phyloP scores from a whole-genome alignment of 2,888 invertebrate genomes.

The Parnassius orleans region DNA sequence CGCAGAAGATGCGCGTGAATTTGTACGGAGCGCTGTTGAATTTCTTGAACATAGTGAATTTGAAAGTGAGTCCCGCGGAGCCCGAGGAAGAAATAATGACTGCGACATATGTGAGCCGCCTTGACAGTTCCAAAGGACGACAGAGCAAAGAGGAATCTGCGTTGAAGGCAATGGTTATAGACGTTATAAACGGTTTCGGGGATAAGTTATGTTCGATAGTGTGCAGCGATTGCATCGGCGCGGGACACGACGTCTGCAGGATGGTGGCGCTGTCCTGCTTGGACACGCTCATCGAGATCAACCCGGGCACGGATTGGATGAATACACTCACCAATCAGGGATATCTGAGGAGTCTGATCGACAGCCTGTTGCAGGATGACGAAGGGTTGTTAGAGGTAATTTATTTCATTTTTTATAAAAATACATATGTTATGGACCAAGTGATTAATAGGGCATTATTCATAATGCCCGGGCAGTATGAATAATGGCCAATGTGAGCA shows the following conservation, averaged over 20 bases:
- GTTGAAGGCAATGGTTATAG: slow-evolving; percentile 65
- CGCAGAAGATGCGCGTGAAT: slow-evolving; percentile 92
- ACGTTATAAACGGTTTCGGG: slow-evolving; percentile 85
- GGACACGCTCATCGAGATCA: slow-evolving; percentile 88
- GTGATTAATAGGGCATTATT: no score
- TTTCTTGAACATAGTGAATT: slow-evolving; percentile 87
- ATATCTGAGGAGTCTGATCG: slow-evolving; percentile 91
- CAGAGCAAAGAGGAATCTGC: slow-evolving; percentile 58
- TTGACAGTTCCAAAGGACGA: slow-evolving; percentile 80
- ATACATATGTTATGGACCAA: no score
- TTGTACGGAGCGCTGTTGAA: slow-evolving; percentile 92
- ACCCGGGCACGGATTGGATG: slow-evolving; percentile 83
- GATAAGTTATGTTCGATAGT: slow-evolving; percentile 89
- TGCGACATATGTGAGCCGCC: slow-evolving; percentile 82
- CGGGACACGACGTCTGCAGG: slow-evolving; percentile 91
- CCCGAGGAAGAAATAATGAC: slow-evolving; percentile 58
- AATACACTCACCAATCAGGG: slow-evolving; percentile 74
- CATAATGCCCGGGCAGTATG: no score
- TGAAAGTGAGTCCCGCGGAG: slow-evolving; percentile 66
- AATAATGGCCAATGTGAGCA: no score
- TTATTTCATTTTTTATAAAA: slow-evolving; percentile 3
- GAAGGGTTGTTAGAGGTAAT: slow-evolving; percentile 80
- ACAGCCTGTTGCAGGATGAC: slow-evolving; percentile 89
- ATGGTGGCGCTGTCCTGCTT: slow-evolving; percentile 93
- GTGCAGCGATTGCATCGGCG: slow-evolving; percentile 92